These are phyloP conservation scores for Nemoura dubitans DNA, from an alignment of 2,888 invertebrate genomes.

Conservation along the genomic window DNA sequence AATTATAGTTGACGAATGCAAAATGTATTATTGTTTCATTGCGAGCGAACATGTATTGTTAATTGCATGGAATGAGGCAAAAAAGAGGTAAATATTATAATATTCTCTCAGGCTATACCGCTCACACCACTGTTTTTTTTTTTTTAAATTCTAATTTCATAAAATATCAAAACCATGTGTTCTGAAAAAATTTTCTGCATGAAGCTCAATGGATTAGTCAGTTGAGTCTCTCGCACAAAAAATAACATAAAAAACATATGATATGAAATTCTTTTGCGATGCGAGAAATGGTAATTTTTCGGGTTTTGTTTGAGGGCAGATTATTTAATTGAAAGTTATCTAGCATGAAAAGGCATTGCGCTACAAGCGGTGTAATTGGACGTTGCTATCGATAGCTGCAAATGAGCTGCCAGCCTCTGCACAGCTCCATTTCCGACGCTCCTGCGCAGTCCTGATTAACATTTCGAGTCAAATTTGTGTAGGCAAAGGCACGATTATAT, in stretches of 20 bases:
- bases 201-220: slow-evolving; percentile 5
- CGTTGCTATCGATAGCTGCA: neutral
- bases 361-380: neutral
- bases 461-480: too few relatives aligned
- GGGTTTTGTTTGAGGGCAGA: neutral
- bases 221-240: neutral
- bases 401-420: neutral
- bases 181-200: neutral
- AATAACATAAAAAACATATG: neutral
- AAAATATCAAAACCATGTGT: neutral
- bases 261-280: neutral
- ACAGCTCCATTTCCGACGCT: too few relatives aligned
- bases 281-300: neutral
- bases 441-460: too few relatives aligned
- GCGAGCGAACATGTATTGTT: neutral
- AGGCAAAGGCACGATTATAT: too few relatives aligned
- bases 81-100: neutral
- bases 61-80: neutral
- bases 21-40: neutral
- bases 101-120: neutral
- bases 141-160: neutral
- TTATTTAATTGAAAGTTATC: neutral
- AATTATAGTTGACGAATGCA: neutral
- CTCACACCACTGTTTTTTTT: neutral
- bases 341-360: neutral